These are phyloP conservation scores for Suricata suricatta DNA, from an alignment of 2,113 vertebrate species.

Conservation along the genomic window DNA sequence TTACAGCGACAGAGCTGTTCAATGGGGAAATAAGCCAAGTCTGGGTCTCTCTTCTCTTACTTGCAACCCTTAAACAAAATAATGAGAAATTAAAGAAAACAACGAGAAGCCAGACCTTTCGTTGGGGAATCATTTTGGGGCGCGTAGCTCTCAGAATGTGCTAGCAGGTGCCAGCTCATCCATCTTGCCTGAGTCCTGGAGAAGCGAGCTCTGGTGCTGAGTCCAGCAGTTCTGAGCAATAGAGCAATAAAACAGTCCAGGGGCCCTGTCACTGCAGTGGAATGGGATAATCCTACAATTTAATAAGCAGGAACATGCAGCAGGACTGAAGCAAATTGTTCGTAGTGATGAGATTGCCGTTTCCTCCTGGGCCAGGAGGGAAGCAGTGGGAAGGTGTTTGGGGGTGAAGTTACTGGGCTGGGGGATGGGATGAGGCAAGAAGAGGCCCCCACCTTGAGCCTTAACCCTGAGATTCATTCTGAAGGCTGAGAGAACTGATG, in stretches of 20 bases:
- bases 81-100: neutral
- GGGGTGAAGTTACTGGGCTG: neutral
- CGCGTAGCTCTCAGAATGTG: neutral
- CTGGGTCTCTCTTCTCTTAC: neutral
- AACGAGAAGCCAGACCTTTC: neutral
- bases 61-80: neutral
- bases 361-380: neutral
- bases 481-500: neutral
- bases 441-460: neutral
- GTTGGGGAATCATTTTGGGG: neutral
- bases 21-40: neutral
- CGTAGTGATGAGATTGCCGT: neutral
- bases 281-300: neutral
- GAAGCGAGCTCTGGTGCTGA: constrained; percentile 21
- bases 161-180: neutral
- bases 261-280: neutral
- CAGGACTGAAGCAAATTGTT: neutral
- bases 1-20: neutral
- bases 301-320: neutral
- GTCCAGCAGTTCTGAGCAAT: constrained; percentile 61
- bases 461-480: neutral
- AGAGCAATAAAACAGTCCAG: constrained; percentile 3
- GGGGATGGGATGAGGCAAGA: neutral
- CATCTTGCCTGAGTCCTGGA: neutral
- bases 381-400: neutral